Conservation (phyloP, 2,113 vertebrate genomes). For the Hydrolagus affinis region DNA sequence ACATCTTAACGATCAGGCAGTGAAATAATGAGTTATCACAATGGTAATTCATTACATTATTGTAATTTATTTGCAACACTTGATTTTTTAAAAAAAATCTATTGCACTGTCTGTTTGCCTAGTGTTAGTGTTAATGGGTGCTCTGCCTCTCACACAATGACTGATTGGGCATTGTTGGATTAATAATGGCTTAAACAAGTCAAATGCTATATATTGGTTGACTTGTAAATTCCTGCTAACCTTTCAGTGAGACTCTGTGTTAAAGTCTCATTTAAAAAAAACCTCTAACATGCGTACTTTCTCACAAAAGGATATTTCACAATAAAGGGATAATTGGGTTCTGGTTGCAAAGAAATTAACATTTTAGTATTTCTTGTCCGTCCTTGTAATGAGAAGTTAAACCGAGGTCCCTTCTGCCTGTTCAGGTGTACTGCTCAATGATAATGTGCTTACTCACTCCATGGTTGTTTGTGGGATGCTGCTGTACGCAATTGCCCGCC, state of each 20-base stretch:
- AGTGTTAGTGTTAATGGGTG: constrained; percentile 6
- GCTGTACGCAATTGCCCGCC: too few relatives aligned
- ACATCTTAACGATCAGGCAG: not conserved
- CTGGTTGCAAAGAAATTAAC: too few relatives aligned
- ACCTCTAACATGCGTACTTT: not conserved
- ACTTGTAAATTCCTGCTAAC: not conserved
- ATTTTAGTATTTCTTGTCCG: too few relatives aligned
- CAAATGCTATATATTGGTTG: not conserved
- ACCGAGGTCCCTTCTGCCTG: too few relatives aligned
- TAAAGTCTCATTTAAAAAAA: not conserved
- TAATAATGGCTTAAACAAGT: not conserved
- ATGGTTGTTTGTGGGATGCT: too few relatives aligned
- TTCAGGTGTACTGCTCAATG: too few relatives aligned
- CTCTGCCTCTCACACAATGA: not conserved
- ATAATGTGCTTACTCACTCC: too few relatives aligned
- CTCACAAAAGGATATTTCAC: too few relatives aligned
- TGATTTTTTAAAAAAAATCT: not conserved
- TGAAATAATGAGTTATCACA: not conserved
- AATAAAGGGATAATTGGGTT: too few relatives aligned
- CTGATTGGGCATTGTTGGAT: not conserved
- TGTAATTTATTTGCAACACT: constrained; percentile 25
- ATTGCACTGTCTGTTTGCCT: not conserved
- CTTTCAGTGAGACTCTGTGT: not conserved
- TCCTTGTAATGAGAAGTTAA: too few relatives aligned
- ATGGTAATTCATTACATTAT: constrained; percentile 15